Base-by-base conservation (phyloP, 2,888 invertebrate species). In the Polymixis lichenea region DNA sequence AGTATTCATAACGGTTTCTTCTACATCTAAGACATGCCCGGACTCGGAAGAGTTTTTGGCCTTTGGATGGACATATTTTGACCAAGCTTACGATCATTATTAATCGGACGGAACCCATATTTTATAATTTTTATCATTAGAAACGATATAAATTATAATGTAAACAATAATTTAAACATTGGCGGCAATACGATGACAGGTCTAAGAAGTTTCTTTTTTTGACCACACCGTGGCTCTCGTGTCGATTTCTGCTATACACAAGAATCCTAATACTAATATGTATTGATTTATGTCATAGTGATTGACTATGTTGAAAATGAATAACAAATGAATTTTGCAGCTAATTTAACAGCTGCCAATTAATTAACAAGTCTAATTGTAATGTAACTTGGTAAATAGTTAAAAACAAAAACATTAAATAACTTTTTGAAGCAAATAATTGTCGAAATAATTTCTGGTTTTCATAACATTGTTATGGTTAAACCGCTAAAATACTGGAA, bases 391-490 rank as follows among this genome's bases (percentile, higher is more conserved):
- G 11, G 8, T 19, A 25, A 6, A n/a, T 15, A n/a, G 4, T 43
- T 0, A 15, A 0, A 43, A 62, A 62, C 6, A 19, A 25, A 43
- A 64, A 25, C 9, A 43, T 22, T 28, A 69, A n/a, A n/a, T n/a
- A n/a, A 61, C 15, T 43, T 22, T 28, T 43, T 46, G 9, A 25
- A 15, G 3, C 15, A 49, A 49, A 22, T 19, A 2, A 0, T 49
- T 65, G 49, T 49, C 22, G 13, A 6, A 25, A 67, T 2, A 17
- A 8, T 22, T 28, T 17, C 0, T 2, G 0, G 6, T 38, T 64
- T 67, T 51, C 43, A 68, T 25, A 32, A 58, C 17, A 78, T 32
- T 32, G 78, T 46, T 67, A n/a, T 43, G 17, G 38, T 53, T 22
- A 15, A 38, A 77, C 19, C 2, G 17, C 8, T 68, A 22, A 68